Evolutionary conservation across 2,797 vertebrate species (phyloP), one percentile per base, ranked within the genome.

Genomic region (Geotrypetes seraphini): DNA sequence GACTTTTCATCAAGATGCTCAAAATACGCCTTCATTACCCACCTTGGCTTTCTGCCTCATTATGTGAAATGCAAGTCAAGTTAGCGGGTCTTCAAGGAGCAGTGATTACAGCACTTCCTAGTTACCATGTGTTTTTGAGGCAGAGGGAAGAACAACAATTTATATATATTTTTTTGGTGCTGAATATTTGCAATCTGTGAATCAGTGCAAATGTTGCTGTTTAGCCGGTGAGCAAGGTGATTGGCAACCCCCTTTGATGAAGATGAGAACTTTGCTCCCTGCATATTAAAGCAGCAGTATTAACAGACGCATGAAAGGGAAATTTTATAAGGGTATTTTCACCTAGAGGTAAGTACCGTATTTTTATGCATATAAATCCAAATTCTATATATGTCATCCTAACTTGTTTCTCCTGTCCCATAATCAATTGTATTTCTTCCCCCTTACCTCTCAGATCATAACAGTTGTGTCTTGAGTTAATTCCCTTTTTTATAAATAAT

Each of bases 1-100:
- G 55, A 59, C 50, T 70, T 71, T 73, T 72, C 67, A 63, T 70
- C 52, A 67, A 61, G 57, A 47, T 53, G 49, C 54, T 75, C 58
- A 68, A 61, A n/a, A 63, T 62, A 52, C 39, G 17, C 43, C 35
- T 70, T 74, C 57, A 71, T 72, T 74, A 78, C 43, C 43, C 61
- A 27, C 38, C 19, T 38, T 59, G 50, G 51, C 53, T 58, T 71
- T 60, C 55, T 59, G 37, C 50, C 47, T 78, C 60, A 71, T 69
- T 74, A 65, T 38, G 39, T 42, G 32, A 63, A 58, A 71, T 49
- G 63, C 40, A 50, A 61, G 35, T 52, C 57, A 64, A 63, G 54
- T 66, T 69, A 73, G 28, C 42, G 47, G n/a, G 47, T 55, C 37
- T 26, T 28, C 56, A 67, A 75, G 67, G 34, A 53, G 27, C 53